These are phyloP conservation scores for Candoia aspera DNA, from an alignment of 2,113 vertebrate genomes.

Conservation along the genomic window DNA sequence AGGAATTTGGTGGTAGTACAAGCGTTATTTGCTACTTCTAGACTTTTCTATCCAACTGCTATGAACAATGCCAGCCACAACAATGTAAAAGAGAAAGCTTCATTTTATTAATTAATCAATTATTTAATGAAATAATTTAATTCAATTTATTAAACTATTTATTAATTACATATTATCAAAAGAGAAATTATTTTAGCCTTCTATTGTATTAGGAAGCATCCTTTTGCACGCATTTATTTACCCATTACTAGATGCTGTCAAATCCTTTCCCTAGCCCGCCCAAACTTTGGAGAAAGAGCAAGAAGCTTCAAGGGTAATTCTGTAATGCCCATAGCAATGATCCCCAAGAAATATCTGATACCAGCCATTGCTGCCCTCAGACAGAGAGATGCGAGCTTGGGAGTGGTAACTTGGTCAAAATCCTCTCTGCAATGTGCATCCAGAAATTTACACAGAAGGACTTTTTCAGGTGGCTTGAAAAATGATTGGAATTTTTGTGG, in stretches of 20 bases:
- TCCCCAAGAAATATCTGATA: neutral
- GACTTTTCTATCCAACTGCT: constrained; percentile 28
- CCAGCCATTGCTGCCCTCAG: neutral
- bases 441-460: neutral
- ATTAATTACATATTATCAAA: no score
- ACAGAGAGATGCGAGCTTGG: neutral
- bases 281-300: neutral
- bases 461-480: neutral
- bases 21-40: neutral
- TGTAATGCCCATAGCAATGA: neutral
- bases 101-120: constrained; percentile 12
- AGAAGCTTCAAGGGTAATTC: neutral
- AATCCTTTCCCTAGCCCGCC: no score
- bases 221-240: neutral
- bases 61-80: constrained; percentile 75
- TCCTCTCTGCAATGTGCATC: neutral
- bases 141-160: no score
- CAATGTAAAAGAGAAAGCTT: constrained; percentile 42
- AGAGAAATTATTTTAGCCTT: neutral
- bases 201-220: constrained; percentile 15
- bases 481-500: neutral
- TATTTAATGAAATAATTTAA: no score
- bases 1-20: neutral
- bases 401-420: neutral
- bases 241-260: neutral